phyloP scores from a whole-genome alignment of 2,797 vertebrate species.

The Rhinatrema bivittatum region DNA sequence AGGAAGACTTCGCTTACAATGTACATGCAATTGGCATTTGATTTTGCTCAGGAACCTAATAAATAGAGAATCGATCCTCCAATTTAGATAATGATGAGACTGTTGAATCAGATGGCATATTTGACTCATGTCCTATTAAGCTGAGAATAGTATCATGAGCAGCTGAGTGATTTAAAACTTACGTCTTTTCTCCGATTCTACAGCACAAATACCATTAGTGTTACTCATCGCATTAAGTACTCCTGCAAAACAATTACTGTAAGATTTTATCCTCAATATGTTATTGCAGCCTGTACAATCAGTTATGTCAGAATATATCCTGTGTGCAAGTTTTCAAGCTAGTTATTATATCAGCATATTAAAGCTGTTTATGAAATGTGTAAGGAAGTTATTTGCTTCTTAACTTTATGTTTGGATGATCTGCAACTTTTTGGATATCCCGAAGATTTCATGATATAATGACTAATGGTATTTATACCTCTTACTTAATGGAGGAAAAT shows the following conservation, averaged over 20 bases:
- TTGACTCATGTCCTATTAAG: constrained; percentile 26
- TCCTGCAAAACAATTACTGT: neutral
- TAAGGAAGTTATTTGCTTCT: too few relatives aligned
- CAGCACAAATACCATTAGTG: constrained; percentile 8
- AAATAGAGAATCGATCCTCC: constrained; percentile 4
- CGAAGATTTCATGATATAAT: too few relatives aligned
- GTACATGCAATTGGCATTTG: too few relatives aligned
- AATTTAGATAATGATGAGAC: neutral
- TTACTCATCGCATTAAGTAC: constrained; percentile 12
- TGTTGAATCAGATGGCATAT: constrained; percentile 1
- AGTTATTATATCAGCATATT: constrained; percentile 1
- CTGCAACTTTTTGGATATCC: too few relatives aligned
- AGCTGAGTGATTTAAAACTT: constrained; percentile 26
- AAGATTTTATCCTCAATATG: constrained; percentile 1
- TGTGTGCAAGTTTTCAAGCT: too few relatives aligned
- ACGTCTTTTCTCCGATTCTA: constrained; percentile 20
- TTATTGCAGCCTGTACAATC: neutral
- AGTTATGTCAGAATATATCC: constrained; percentile 19
- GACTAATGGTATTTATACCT: too few relatives aligned
- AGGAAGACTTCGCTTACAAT: too few relatives aligned
- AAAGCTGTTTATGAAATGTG: too few relatives aligned
- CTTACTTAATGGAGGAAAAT: too few relatives aligned
- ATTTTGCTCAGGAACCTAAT: constrained; percentile 7
- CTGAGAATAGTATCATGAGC: constrained; percentile 1
- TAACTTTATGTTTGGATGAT: too few relatives aligned